A percentile compares a stretch with the other conserved stretches of the same genome.
phyloP scores from a whole-genome alignment of 2,797 vertebrate genomes.

The Psittacula echo region DNA sequence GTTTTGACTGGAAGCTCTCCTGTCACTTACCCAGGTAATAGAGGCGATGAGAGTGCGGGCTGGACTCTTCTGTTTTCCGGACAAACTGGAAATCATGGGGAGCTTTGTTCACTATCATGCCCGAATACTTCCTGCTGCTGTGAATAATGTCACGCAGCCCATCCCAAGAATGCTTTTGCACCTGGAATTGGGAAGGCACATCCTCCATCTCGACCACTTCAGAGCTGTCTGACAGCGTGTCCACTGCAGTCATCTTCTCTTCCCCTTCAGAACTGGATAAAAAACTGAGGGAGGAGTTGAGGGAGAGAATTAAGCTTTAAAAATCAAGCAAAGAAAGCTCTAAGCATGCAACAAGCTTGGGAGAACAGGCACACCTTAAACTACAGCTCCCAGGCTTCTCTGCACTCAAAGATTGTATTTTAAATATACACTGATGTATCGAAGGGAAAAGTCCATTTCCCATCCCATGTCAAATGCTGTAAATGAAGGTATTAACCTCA shows the following conservation, averaged over 20 bases:
- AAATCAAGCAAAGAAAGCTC: not conserved
- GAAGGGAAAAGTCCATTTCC: not conserved
- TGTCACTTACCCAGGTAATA: slow-evolving; percentile 91
- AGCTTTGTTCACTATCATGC: slow-evolving; percentile 95
- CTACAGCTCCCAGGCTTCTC: not conserved
- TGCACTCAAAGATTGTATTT: not conserved
- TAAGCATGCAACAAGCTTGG: not conserved
- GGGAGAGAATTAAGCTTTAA: not conserved
- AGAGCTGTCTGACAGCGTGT: slow-evolving; percentile 82
- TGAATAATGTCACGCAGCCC: slow-evolving; percentile 95
- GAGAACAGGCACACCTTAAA: not conserved
- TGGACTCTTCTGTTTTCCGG: slow-evolving; percentile 90
- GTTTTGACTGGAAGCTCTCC: not conserved
- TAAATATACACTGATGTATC: rapidly evolving
- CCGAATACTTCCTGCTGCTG: slow-evolving; percentile 95
- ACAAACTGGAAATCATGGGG: slow-evolving; percentile 98
- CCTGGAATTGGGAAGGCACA: slow-evolving; percentile 88
- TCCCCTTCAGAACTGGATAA: slow-evolving; percentile 76
- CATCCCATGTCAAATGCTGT: not conserved
- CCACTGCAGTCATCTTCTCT: slow-evolving; percentile 90
- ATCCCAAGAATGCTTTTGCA: slow-evolving; percentile 97
- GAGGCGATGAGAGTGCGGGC: slow-evolving; percentile 93
- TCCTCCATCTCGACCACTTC: slow-evolving; percentile 90
- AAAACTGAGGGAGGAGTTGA: slow-evolving; percentile 64
- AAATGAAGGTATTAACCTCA: not conserved